phyloP scores from a whole-genome alignment of 2,113 vertebrate genomes.

The Acrocephalus kingi region DNA sequence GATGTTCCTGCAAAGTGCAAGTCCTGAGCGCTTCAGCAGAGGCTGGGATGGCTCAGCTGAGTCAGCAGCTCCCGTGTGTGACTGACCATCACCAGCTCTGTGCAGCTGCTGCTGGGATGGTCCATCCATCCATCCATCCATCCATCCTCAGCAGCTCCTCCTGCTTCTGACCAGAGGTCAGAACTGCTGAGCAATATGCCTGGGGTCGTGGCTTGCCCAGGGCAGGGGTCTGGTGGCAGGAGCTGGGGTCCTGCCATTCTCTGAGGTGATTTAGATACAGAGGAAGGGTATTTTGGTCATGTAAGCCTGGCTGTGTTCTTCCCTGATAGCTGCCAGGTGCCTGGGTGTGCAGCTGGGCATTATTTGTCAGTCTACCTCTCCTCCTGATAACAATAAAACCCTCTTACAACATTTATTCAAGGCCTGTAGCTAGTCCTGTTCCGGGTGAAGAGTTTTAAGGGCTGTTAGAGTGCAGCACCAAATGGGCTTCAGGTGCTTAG shows the following conservation, averaged over 20 bases:
- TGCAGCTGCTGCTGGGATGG: background rate
- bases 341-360: background rate
- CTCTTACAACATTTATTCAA: background rate
- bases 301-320: background rate
- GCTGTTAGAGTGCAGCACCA: background rate
- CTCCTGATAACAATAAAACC: background rate
- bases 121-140: background rate
- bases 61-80: background rate
- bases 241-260: background rate
- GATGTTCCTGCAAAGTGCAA: background rate
- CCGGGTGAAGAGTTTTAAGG: background rate
- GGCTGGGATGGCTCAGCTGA: background rate
- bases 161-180: background rate
- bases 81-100: background rate
- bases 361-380: background rate
- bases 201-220: accelerated
- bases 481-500: background rate
- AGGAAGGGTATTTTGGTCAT: background rate
- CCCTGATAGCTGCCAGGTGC: background rate
- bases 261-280: accelerated
- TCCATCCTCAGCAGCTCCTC: background rate
- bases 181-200: background rate
- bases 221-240: background rate
- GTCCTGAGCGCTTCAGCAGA: background rate
- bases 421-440: slow-evolving; percentile 13